phyloP scores from a whole-genome alignment of 2,113 vertebrate species.

The Gadus chalcogrammus region DNA sequence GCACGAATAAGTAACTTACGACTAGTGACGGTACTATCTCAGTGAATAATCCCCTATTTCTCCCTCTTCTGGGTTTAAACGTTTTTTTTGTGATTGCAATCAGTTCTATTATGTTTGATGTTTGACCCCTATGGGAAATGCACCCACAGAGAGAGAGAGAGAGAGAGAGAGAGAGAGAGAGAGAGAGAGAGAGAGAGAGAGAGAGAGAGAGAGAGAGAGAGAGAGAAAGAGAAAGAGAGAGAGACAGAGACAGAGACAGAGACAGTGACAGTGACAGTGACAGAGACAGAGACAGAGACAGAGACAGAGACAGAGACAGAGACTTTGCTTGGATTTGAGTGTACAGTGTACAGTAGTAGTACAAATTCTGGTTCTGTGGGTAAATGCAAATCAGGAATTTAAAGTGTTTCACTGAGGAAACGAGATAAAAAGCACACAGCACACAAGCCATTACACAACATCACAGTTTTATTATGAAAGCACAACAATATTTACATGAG shows the following conservation, averaged over 20 bases:
- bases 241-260: too few species aligned
- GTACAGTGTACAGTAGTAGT: neutral
- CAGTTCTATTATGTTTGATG: too few species aligned
- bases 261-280: too few species aligned
- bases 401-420: constrained; percentile 27
- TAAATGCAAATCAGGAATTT: neutral
- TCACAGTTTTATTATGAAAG: constrained; percentile 29
- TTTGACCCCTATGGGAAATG: too few species aligned
- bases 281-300: too few species aligned
- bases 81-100: too few species aligned
- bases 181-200: neutral
- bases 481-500: constrained; percentile 49
- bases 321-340: neutral
- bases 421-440: neutral
- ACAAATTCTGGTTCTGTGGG: neutral
- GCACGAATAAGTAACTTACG: too few species aligned
- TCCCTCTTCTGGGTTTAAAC: too few species aligned
- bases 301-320: neutral
- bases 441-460: constrained; percentile 43
- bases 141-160: too few species aligned
- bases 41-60: too few species aligned
- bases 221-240: too few species aligned
- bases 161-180: constrained; percentile 1
- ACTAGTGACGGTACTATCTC: too few species aligned
- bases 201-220: neutral